Percentiles rank a stretch among this genome's conserved stretches.
Evolutionary conservation across 2,888 invertebrate genomes (phyloP).

Genomic region (Pediacus dermestoides): DNA sequence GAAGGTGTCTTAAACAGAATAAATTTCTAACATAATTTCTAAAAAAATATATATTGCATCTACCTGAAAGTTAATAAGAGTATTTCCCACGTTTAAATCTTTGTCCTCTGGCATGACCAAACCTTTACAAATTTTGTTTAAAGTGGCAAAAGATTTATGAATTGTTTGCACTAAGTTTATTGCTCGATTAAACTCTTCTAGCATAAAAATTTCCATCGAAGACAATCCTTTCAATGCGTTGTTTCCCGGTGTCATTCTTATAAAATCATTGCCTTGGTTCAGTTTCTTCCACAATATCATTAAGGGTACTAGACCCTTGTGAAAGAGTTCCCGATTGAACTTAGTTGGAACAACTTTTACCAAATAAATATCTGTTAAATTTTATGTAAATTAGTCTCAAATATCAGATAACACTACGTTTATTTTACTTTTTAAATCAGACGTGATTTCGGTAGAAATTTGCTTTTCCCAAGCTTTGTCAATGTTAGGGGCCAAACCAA

Average conservation of each 20-base stretch:
- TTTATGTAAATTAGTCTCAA: neutral
- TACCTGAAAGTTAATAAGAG: constrained; percentile 56
- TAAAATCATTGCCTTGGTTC: constrained; percentile 55
- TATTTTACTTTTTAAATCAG: constrained; percentile 32
- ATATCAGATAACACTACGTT: neutral
- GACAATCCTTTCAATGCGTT: constrained; percentile 22
- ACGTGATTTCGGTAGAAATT: constrained; percentile 29
- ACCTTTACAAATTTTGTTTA: constrained; percentile 61
- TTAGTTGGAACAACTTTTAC: constrained; percentile 19
- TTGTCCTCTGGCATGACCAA: constrained; percentile 50
- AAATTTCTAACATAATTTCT: constrained; percentile 5
- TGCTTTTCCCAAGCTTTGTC: constrained; percentile 73
- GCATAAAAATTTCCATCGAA: constrained; percentile 60
- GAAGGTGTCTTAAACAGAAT: constrained; percentile 59
- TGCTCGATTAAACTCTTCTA: constrained; percentile 60
- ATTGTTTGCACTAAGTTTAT: constrained; percentile 59
- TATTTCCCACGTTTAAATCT: constrained; percentile 38
- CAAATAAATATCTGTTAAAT: constrained; percentile 23
- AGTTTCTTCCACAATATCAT: constrained; percentile 81
- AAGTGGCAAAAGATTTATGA: constrained; percentile 56
- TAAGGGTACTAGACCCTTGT: constrained; percentile 63
- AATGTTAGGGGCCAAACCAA: constrained; percentile 85
- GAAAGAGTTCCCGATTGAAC: constrained; percentile 50
- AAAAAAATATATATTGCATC: constrained; percentile 7
- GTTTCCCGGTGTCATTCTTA: constrained; percentile 33